phyloP scores from a whole-genome alignment of 2,797 vertebrate genomes.

The Eutrigla gurnardus region DNA sequence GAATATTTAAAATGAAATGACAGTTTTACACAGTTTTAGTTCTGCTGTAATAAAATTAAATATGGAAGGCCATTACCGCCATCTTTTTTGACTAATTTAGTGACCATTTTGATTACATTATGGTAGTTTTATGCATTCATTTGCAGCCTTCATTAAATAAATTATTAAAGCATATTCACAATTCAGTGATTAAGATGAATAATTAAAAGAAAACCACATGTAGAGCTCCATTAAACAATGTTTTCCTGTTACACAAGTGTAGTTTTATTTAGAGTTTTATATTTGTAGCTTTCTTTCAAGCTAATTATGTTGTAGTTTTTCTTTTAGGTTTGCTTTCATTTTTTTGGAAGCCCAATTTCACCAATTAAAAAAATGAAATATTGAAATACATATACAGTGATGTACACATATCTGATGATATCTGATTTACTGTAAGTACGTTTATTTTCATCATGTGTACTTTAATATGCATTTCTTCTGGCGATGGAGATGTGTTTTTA shows the following conservation, averaged over 20 bases:
- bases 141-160: slow-evolving; percentile 39
- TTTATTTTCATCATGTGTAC: background rate
- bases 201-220: slow-evolving; percentile 45
- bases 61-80: too few species aligned
- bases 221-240: slow-evolving; percentile 22
- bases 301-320: background rate
- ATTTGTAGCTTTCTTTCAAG: slow-evolving; percentile 5
- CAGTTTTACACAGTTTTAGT: too few species aligned
- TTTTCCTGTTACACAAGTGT: slow-evolving; percentile 2
- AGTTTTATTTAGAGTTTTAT: slow-evolving; percentile 19
- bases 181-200: slow-evolving; percentile 53
- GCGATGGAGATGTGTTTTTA: background rate
- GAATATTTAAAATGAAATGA: slow-evolving; percentile 21
- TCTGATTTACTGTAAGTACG: background rate
- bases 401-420: background rate
- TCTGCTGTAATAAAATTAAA: too few species aligned
- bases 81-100: too few species aligned
- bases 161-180: slow-evolving; percentile 56
- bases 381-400: background rate
- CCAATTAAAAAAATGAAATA: background rate
- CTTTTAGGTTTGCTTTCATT: background rate
- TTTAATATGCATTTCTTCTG: background rate
- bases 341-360: background rate
- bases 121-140: slow-evolving; percentile 52
- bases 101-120: background rate